Conservation (phyloP, 1,140 invertebrate genomes). For the Potamilus streckersoni region DNA sequence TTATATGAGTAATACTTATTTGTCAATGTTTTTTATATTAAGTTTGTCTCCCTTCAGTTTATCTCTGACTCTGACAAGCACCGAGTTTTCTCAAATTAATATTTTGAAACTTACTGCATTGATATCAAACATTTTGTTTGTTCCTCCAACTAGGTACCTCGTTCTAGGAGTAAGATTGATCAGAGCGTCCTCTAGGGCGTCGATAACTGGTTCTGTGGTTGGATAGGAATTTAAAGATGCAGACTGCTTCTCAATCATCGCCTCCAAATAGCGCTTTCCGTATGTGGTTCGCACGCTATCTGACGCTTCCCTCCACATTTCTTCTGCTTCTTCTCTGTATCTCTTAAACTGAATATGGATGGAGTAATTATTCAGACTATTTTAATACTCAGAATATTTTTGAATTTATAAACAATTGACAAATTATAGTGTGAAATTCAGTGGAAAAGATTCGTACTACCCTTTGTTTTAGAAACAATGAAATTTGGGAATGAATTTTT, state of each 20-base stretch:
- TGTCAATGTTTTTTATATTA: no score
- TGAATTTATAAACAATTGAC: no score
- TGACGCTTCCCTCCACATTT: slow-evolving; percentile 40
- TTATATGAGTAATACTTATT: no score
- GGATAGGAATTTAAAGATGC: background rate
- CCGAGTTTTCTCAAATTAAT: no score
- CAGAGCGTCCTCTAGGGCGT: slow-evolving; percentile 46
- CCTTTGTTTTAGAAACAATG: no score
- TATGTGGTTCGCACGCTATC: slow-evolving; percentile 42
- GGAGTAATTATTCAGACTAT: no score
- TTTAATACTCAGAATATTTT: no score
- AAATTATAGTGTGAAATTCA: no score
- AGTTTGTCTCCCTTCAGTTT: no score
- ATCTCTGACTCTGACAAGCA: no score
- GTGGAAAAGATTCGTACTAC: no score
- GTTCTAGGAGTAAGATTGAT: slow-evolving; percentile 32
- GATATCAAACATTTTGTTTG: slow-evolving; percentile 37
- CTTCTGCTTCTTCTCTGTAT: slow-evolving; percentile 36
- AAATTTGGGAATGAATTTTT: no score
- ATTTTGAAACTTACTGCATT: slow-evolving; percentile 30
- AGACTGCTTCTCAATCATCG: slow-evolving; percentile 16
- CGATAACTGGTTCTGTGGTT: slow-evolving; percentile 40
- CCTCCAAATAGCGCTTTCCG: slow-evolving; percentile 32
- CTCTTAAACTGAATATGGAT: slow-evolving; percentile 21
- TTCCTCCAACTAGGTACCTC: slow-evolving; percentile 46